Evolutionary conservation across 92 coral and sea anemone species (phyloP), one percentile per base, ranked within the genome.

Genomic region (Zoanthus solanderi): DNA sequence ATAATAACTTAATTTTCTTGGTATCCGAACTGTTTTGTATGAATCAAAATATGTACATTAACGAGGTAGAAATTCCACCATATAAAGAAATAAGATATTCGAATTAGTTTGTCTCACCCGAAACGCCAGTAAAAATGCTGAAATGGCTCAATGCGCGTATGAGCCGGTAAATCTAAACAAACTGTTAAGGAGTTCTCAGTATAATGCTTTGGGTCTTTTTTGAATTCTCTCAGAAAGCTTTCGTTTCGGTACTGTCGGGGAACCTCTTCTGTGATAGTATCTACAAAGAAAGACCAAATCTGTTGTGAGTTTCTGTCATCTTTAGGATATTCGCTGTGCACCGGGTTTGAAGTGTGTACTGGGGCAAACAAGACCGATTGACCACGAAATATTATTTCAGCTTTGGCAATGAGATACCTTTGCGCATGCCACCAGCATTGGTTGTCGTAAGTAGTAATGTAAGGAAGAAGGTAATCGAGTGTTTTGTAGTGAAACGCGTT

Each of bases 351-450:
- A 7, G 84, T 28, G 7, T 29, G 56, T 2, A 90, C 84, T 14
- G 90, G 93, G 0, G 90, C 67, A 23, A 74, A 90, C 78, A 90
- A 42, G 28, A 79, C 61, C 7, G 61, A 29, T 60, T 90, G 93
- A 29, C 93, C 93, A 47, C 91, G 90, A 32, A 90, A 90, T 46
- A 72, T 18, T 13, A 90, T 30, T 34, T 90, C 93, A 5, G 88
- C 87, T 8, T 75, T 83, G 3, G 93, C 85, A 23, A 90, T 87
- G 28, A 90, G 44, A 69, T 58, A 34, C 32, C 93, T 75, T 18
- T 87, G 93, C 53, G 90, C 83, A 15, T 86, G 89, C 89, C 92
- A 90, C 87, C 89, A 90, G 9, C 84, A 84, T 4, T 42, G 34
- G 2, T 68, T n/a, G 23, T 90, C 93, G 68, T 87, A 82, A 15